A percentile compares a stretch with the other conserved stretches of the same genome.
Evolutionary conservation across 2,113 vertebrate genomes (phyloP).

Genomic region (Myrmophylax atrothorax): DNA sequence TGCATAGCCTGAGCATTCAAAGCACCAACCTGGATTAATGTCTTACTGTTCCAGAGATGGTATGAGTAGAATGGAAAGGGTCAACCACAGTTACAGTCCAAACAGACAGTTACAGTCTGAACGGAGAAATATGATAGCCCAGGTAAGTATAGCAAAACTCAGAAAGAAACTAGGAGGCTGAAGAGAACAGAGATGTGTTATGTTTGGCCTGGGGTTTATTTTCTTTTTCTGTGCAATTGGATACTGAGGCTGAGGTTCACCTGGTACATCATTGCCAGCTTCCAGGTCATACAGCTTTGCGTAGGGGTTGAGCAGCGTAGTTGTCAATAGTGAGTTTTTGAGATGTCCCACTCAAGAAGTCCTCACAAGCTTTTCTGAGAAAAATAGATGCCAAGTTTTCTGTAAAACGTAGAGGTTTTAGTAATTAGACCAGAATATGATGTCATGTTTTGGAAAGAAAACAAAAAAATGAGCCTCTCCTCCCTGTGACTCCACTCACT

Average conservation of each 20-base stretch:
- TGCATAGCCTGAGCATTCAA: background rate
- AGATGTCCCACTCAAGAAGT: background rate
- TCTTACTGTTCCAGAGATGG: background rate
- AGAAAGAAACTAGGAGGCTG: background rate
- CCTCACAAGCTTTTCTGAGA: background rate
- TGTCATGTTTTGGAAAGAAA: background rate
- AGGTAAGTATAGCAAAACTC: background rate
- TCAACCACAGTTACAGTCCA: background rate
- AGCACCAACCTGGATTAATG: background rate
- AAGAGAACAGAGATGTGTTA: background rate
- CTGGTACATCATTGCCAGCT: background rate
- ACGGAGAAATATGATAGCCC: background rate
- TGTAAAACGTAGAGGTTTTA: background rate
- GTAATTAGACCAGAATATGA: background rate
- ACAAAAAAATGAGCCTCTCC: background rate
- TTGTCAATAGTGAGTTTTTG: background rate
- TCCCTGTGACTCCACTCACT: fast-evolving
- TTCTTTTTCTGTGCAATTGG: background rate
- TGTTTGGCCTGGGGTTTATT: background rate
- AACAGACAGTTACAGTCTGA: background rate
- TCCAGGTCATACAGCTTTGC: background rate
- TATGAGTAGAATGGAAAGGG: background rate
- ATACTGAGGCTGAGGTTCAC: background rate
- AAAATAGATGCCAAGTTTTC: background rate
- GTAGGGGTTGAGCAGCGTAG: background rate